Base-by-base conservation (phyloP, 2,113 vertebrate species). In the Calidris pugnax region DNA sequence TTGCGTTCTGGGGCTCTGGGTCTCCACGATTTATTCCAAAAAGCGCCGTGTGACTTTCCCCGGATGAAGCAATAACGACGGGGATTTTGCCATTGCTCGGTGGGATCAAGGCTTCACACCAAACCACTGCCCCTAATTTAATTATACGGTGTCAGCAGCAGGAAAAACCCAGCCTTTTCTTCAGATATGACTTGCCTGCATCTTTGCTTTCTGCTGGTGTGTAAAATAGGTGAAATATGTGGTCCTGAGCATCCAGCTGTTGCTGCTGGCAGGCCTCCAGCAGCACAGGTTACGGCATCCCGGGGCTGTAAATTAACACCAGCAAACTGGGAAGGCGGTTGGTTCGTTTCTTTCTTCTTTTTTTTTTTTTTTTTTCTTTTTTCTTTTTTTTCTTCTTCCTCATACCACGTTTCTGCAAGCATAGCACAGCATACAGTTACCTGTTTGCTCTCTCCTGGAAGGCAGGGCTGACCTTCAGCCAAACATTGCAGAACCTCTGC, bases 381-480 rank as follows among this genome's bases (percentile, higher is more conserved):
- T 41, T 41, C 12, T 41, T 41, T 56, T 56, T 18, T 55, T 11
- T 41, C 12, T 41, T 41, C 12, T 41, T 41, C 39, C 39, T 41
- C 18, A 51, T 91, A 59, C 12, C 27, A 60, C 79, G 53, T 33
- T 85, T 93, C 47, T 74, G 23, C 28, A 73, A 71, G 56, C 19
- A 14, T 71, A 91, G 48, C 76, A 53, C 73, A 91, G 56, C 35
- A 55, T 71, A 77, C 88, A 82, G 33, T 72, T 64, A 22, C 50
- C 37, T 83, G 35, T 86, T 87, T 94, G 39, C n/a, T 92, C 90
- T 90, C 45, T 94, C 72, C 72, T 83, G 69, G 50, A 71, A 87
- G 76, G 84, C 75, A 93, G 76, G 66, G 64, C 59, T 96, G 94
- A 97, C 96, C 95, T 97, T 97, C 96, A 91, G 22, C 66, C 71